phyloP scores from a whole-genome alignment of 2,113 vertebrate species.

The Coracopsis vasa region DNA sequence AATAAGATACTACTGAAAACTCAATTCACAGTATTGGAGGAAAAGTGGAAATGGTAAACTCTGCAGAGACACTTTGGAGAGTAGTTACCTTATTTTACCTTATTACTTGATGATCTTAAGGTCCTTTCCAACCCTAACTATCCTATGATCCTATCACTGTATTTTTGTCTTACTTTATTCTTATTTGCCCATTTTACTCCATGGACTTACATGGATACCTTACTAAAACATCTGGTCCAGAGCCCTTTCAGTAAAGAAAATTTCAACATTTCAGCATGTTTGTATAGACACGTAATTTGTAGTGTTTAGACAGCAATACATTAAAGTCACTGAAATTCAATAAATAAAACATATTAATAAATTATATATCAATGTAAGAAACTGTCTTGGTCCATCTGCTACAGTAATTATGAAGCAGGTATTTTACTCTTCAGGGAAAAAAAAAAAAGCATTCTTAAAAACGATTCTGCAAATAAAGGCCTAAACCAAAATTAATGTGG shows the following conservation, averaged over 20 bases:
- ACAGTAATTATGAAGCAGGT: not conserved
- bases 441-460: not conserved
- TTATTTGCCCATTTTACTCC: not conserved
- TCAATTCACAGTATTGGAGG: not conserved
- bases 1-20: not conserved
- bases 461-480: not conserved
- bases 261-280: not conserved
- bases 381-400: not conserved
- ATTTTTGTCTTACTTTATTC: not conserved
- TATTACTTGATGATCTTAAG: not conserved
- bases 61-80: not conserved
- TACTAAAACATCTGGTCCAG: not conserved
- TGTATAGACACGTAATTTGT: not conserved
- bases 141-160: not conserved
- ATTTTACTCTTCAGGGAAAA: not conserved
- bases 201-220: not conserved
- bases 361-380: slow-evolving; percentile 21
- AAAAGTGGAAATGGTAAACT: not conserved
- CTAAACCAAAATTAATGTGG: not conserved
- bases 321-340: not conserved
- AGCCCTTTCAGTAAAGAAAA: not conserved
- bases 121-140: not conserved
- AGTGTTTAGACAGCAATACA: not conserved
- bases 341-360: slow-evolving; percentile 39
- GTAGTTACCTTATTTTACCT: not conserved